Conservation (phyloP, 1,140 invertebrate genomes). For the Solen grandis region DNA sequence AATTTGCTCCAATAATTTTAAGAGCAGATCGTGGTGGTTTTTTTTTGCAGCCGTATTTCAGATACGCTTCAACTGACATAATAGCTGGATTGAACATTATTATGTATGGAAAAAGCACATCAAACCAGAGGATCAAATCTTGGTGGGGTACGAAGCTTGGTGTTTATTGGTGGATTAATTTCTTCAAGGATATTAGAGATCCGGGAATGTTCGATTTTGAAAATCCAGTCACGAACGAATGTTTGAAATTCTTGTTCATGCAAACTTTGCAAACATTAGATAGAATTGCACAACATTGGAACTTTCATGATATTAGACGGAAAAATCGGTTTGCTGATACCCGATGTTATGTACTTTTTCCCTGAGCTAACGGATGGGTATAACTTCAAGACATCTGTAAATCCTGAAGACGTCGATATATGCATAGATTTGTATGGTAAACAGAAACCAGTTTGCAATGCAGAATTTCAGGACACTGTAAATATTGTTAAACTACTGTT, state of each 20-base stretch:
- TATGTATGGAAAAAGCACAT: conserved; percentile 54
- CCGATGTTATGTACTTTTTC: conserved; percentile 36
- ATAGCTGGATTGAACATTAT: conserved; percentile 35
- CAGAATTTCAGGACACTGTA: conserved; percentile 23
- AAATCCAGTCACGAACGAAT: conserved; percentile 33
- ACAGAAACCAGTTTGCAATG: conserved; percentile 1
- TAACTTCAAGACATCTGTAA: conserved; percentile 13
- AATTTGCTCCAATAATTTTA: conserved; percentile 38
- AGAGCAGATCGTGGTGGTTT: conserved; percentile 36
- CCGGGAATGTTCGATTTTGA: conserved; percentile 8
- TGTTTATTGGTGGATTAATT: conserved; percentile 49
- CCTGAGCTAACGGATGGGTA: conserved; percentile 21
- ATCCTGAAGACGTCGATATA: too few species aligned
- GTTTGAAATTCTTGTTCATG: conserved; percentile 39
- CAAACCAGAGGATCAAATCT: conserved; percentile 54
- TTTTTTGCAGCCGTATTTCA: conserved; percentile 42
- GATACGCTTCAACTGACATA: conserved; percentile 7
- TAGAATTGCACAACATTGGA: conserved; percentile 32
- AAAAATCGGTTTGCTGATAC: conserved; percentile 22
- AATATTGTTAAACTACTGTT: conserved; percentile 26
- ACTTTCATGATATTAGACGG: conserved; percentile 2
- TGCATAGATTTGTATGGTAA: conserved; percentile 13
- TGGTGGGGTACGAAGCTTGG: conserved; percentile 41
- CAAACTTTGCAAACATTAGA: conserved; percentile 20
- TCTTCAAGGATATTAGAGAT: conserved; percentile 42